These are phyloP conservation scores for Artemia franciscana DNA, from an alignment of 1,140 invertebrate species.

Conservation along the genomic window DNA sequence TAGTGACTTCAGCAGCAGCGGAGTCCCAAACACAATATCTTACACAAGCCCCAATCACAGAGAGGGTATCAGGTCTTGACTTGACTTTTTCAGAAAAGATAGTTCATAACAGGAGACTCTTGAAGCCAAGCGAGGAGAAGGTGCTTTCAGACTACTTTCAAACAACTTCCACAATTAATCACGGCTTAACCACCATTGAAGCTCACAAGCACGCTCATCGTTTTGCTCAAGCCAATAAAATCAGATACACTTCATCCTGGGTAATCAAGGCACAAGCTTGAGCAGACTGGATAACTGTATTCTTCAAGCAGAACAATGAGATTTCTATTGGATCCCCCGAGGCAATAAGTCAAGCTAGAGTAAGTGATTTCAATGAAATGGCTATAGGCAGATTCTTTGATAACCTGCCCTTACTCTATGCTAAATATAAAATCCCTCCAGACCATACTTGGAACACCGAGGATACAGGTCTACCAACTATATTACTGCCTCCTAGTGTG, in stretches of 20 bases:
- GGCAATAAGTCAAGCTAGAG: background rate
- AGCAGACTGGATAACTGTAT: background rate
- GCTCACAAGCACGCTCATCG: constrained; percentile 20
- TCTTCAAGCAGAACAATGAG: background rate
- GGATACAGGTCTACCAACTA: constrained; percentile 20
- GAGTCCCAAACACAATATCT: too few species aligned
- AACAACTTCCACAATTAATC: too few species aligned
- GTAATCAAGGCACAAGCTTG: background rate
- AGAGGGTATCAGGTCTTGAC: too few species aligned
- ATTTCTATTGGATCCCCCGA: background rate
- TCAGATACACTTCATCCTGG: constrained; percentile 14
- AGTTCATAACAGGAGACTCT: too few species aligned
- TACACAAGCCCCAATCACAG: too few species aligned
- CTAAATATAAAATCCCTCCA: constrained; percentile 11
- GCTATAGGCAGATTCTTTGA: constrained; percentile 1
- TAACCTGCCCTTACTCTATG: constrained; percentile 12
- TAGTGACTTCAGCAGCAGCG: too few species aligned
- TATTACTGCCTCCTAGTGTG: constrained; percentile 14
- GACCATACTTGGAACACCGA: constrained; percentile 23
- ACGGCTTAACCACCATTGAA: too few species aligned
- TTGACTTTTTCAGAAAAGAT: too few species aligned
- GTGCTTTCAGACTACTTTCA: too few species aligned
- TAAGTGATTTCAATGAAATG: background rate
- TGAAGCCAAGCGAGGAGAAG: too few species aligned
- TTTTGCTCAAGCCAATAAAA: constrained; percentile 16